Conservation (phyloP, 2,888 invertebrate species). For the Seira musarum region DNA sequence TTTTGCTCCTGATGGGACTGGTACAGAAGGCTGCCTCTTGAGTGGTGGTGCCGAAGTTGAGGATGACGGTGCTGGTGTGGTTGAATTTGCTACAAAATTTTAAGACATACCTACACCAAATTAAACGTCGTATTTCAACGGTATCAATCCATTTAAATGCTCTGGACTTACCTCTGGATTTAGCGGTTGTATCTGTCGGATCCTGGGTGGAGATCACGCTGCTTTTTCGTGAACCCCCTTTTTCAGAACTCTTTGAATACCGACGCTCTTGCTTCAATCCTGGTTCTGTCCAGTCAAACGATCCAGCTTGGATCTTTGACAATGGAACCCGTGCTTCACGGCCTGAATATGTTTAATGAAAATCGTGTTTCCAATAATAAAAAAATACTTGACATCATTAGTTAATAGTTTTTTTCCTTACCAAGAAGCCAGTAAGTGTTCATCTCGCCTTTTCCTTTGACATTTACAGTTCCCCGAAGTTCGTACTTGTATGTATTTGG, state of each 20-base stretch:
- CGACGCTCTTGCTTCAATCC: neutral
- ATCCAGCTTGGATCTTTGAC: conserved; percentile 44
- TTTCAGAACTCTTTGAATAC: conserved; percentile 22
- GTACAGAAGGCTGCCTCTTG: neutral
- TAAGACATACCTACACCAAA: conserved; percentile 48
- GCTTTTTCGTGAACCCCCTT: conserved; percentile 27
- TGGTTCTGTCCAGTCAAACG: conserved; percentile 52
- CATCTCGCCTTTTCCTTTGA: conserved; percentile 87
- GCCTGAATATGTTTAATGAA: conserved; percentile 70
- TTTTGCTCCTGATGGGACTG: conserved; percentile 9
- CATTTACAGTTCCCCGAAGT: conserved; percentile 71
- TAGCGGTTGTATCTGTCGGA: neutral
- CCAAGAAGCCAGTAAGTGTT: conserved; percentile 37
- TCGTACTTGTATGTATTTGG: conserved; percentile 77
- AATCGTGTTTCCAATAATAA: neutral
- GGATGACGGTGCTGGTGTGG: neutral
- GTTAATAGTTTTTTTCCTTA: neutral
- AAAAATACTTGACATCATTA: neutral
- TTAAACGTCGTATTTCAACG: conserved; percentile 18
- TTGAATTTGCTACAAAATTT: conserved; percentile 15
- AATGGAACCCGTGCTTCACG: conserved; percentile 79
- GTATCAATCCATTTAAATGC: neutral
- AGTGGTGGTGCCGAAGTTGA: conserved; percentile 5
- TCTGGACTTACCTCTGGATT: conserved; percentile 35
- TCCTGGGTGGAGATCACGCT: conserved; percentile 26